phyloP scores from a whole-genome alignment of 2,888 invertebrate genomes.

The Chrysina gloriosa region DNA sequence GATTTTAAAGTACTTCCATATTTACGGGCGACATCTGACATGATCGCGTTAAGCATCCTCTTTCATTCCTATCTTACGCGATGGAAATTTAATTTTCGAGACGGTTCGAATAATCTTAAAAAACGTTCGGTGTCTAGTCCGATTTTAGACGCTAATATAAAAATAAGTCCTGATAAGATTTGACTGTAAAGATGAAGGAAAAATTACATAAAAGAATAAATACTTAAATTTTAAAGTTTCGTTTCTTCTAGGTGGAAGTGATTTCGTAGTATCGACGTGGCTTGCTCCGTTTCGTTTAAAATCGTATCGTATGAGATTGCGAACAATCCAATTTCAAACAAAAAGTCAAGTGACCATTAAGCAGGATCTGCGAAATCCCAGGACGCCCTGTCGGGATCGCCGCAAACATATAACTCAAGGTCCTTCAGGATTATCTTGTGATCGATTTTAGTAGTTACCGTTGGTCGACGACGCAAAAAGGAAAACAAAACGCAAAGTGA shows the following conservation, averaged over 20 bases:
- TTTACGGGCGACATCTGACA: conserved; percentile 54
- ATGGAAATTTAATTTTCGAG: conserved; percentile 6
- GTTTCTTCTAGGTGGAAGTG: too few species aligned
- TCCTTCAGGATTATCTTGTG: conserved; percentile 60
- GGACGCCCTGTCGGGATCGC: conserved; percentile 58
- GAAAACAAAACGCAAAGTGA: conserved; percentile 17
- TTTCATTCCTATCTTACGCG: conserved; percentile 45
- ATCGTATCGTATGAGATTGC: conserved; percentile 34
- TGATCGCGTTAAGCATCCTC: conserved; percentile 55
- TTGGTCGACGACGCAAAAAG: conserved; percentile 39
- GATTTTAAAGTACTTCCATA: conserved; percentile 57
- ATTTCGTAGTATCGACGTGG: conserved; percentile 33
- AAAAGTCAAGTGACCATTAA: conserved; percentile 64
- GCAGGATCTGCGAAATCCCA: conserved; percentile 62
- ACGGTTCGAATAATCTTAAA: neutral
- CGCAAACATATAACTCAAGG: conserved; percentile 63
- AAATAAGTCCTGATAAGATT: neutral
- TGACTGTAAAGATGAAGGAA: too few species aligned
- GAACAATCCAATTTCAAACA: conserved; percentile 46
- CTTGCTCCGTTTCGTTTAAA: conserved; percentile 41
- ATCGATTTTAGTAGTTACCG: conserved; percentile 58
- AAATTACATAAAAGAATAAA: too few species aligned
- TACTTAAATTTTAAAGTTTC: too few species aligned
- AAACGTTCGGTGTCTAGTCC: neutral
- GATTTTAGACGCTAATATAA: neutral